Evolutionary conservation across 2,797 vertebrate species (phyloP), one percentile per base, ranked within the genome.

Genomic region (Sebastes oblongus): DNA sequence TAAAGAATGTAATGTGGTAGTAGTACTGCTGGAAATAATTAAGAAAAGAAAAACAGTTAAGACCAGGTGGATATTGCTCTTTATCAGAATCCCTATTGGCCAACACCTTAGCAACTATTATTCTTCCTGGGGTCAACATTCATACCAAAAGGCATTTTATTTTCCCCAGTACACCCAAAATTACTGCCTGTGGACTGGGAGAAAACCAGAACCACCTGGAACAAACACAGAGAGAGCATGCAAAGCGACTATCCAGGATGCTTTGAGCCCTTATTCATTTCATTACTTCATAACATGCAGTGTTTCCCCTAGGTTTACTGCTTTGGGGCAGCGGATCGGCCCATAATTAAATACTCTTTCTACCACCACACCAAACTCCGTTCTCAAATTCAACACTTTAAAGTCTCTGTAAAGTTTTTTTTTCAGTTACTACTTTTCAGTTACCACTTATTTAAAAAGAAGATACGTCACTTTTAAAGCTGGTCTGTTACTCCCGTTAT

Each of bases 151-250:
- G n/a, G 22, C 42, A 52, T 87, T 87, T 83, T 30, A 68, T 76
- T 79, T 75, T 69, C 68, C 27, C 71, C 36, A 72, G 1, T 73
- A 68, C 62, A 73, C 59, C 25, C 24, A 27, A 73, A 67, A 56
- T 72, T 0, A 72, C 80, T 80, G 42, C 30, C 11, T 32, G 56
- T 72, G 68, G 54, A 64, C 46, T 54, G 34, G 36, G 64, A 78
- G 73, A 55, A 80, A 88, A 84, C 56, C 66, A 79, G 60, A 80
- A 77, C 67, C 71, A 77, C 67, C 61, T 80, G 75, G 22, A 67
- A 70, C 18, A 60, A 60, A 66, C 29, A 12, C 56, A 4, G 10
- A n/a, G 4, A n/a, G 20, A 77, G 70, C 50, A 62, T 72, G 67
- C 72, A 64, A 55, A 66, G 22, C 20, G 29, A 60, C 32, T 66